A percentile compares a stretch with the other conserved stretches of the same genome.
Conservation (phyloP, 2,113 vertebrate species). For the rabbit (Oryctolagus cuniculus) region mOryCun1.1 NC_091442.1:5975001-5975500, state of each 20-base stretch:
- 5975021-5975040: background rate
- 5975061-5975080: background rate
- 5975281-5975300: conserved; percentile 4
- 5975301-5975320: background rate
- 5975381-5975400: background rate
- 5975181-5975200: background rate
- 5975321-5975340: background rate
- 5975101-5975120: no score
- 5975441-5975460: background rate
- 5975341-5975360: background rate
- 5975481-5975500: background rate
- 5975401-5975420: background rate
- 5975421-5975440: background rate
- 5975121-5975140: background rate
- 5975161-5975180: fast-evolving
- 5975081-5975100: background rate
- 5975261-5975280: background rate
- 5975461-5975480: background rate
- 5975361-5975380: background rate
- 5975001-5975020: background rate
- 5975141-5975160: background rate
- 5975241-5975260: background rate
- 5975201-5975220: no score
- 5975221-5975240: background rate
- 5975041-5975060: background rate